Percentiles rank a stretch among this genome's conserved stretches.
These are phyloP conservation scores for Nettapus auritus DNA, from an alignment of 2,113 vertebrate species.

Conservation along the genomic window DNA sequence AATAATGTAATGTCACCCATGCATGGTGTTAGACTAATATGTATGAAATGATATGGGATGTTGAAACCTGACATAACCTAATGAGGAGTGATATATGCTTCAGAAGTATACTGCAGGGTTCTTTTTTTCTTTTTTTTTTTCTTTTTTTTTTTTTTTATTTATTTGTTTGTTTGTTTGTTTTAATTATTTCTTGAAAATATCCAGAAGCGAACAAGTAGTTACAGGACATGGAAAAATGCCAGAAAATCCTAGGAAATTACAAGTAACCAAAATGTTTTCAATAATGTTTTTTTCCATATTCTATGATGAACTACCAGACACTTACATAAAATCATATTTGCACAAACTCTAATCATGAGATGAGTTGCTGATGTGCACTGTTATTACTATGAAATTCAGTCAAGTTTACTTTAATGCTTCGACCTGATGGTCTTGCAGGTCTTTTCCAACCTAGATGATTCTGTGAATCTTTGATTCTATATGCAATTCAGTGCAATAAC, in stretches of 20 bases:
- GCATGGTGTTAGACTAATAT: not conserved
- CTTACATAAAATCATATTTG: not conserved
- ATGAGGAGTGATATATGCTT: not conserved
- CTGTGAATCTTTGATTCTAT: not conserved
- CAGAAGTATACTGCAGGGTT: not conserved
- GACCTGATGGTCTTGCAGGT: not conserved
- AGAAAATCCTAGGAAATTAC: not conserved
- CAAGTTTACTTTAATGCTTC: not conserved
- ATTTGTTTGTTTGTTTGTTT: no score
- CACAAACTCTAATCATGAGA: not conserved
- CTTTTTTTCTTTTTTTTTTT: not conserved
- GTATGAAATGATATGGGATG: not conserved
- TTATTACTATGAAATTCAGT: not conserved
- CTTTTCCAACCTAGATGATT: not conserved
- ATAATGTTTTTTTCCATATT: not conserved
- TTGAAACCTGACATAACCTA: slow-evolving; percentile 21
- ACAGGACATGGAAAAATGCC: not conserved
- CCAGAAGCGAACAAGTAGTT: not conserved
- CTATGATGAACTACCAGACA: not conserved
- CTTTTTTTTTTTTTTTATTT: no score
- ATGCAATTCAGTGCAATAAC: not conserved
- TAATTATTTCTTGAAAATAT: not conserved
- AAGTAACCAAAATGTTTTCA: not conserved
- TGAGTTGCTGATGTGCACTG: not conserved
- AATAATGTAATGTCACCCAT: not conserved